Evolutionary conservation across 1,140 invertebrate species (phyloP).

Genomic region (Ylistrum balloti): DNA sequence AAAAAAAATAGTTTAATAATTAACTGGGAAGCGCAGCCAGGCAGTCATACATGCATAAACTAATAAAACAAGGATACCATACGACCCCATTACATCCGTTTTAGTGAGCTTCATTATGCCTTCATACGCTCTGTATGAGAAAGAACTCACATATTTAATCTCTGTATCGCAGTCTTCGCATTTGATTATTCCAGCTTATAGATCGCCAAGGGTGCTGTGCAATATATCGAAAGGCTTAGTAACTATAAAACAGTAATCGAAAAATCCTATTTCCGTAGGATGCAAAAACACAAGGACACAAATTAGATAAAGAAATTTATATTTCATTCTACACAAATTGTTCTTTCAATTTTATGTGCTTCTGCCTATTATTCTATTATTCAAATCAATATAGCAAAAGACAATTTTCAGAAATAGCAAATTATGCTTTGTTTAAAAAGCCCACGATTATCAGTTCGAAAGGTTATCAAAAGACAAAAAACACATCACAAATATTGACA

Average conservation of each 20-base stretch:
- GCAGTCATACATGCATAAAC: neutral
- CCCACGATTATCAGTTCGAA: neutral
- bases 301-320: neutral
- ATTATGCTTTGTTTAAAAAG: neutral
- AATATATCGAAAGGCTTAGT: neutral
- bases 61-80: neutral
- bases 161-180: too few species aligned
- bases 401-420: neutral
- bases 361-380: neutral
- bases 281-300: neutral
- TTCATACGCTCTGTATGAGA: neutral
- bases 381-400: neutral
- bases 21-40: too few species aligned
- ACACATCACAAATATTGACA: neutral
- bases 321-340: slow-evolving; percentile 9
- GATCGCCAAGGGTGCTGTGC: neutral
- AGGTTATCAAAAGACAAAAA: neutral
- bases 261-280: neutral
- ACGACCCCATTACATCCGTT: neutral
- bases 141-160: neutral
- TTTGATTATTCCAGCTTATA: neutral
- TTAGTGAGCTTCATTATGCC: neutral
- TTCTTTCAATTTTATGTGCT: neutral
- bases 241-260: neutral
- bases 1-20: too few species aligned